Evolutionary conservation across 2,113 vertebrate species (phyloP), one percentile per base, ranked within the genome.

Genomic region (Haemorhous mexicanus): DNA sequence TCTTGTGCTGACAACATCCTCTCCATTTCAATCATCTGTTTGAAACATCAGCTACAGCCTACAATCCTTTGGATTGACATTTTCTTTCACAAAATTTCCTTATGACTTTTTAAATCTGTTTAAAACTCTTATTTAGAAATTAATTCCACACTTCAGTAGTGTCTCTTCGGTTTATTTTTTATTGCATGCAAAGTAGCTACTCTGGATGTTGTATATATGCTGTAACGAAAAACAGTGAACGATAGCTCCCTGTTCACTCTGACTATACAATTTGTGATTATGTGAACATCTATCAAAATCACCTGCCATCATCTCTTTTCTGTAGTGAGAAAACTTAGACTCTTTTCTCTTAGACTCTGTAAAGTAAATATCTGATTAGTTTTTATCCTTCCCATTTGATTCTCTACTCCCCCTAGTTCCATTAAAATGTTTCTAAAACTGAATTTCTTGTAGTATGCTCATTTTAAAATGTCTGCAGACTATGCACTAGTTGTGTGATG

Each of bases 1-100:
- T 13, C 9, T 78, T 83, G 13, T 3, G 4, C 4, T 10, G 12
- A 49, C 0, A 2, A 32, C 2, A 76, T 8, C 23, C 7, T 43
- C 47, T 72, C 35, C 8, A 13, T 20, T 95, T 62, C 15, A 52
- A 26, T 39, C 19, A 84, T 14, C 24, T 77, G 6, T 37, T 53
- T 69, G 35, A 64, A 90, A 56, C 2, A 61, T 15, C 20, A 26
- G 13, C 4, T 46, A 37, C 17, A 55, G 4, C 1, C 53, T 59
- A 19, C 20, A 73, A 43, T 39, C 6, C 6, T 74, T 50, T 55
- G 26, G 26, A 61, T 19, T 26, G 17, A 56, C 2, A 3, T 56
- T 76, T 73, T 55, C 16, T 53, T 69, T 69, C 49, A 53, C 12
- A 21, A 6, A 28, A 44, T 77, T 84, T 92, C 27, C 19, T 66